These are phyloP conservation scores for Tachypleus tridentatus DNA, from an alignment of 1,140 invertebrate species.

Conservation along the genomic window DNA sequence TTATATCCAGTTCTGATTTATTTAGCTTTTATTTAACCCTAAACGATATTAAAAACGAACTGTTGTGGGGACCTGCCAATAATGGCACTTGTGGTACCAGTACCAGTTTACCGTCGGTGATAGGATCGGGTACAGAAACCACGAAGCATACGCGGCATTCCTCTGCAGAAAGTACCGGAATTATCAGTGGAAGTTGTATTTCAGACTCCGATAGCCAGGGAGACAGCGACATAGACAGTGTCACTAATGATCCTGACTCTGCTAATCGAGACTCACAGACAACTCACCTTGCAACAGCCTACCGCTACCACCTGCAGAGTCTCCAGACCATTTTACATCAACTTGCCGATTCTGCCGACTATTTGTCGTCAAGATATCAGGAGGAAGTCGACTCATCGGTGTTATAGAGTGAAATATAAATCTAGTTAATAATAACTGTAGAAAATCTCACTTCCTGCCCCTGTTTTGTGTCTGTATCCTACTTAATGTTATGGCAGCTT, in stretches of 20 bases:
- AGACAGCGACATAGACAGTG: constrained; percentile 24
- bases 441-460: constrained; percentile 9
- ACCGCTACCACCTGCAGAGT: constrained; percentile 58
- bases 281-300: constrained; percentile 43
- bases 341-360: constrained; percentile 66
- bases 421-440: too few relatives aligned
- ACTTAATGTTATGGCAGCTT: too few relatives aligned
- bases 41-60: constrained; percentile 65
- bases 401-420: too few relatives aligned
- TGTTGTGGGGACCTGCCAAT: constrained; percentile 53
- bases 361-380: constrained; percentile 71
- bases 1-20: constrained; percentile 47
- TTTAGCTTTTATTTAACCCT: constrained; percentile 70
- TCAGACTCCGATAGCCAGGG: constrained; percentile 22
- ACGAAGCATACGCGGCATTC: too few relatives aligned
- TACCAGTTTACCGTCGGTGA: constrained; percentile 6
- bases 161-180: constrained; percentile 18
- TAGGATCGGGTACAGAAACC: too few relatives aligned
- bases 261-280: constrained; percentile 29
- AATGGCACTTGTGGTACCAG: constrained; percentile 26
- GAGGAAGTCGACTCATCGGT: constrained; percentile 53
- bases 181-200: constrained; percentile 16
- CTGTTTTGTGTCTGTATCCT: background rate
- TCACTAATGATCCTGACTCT: constrained; percentile 13
- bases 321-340: constrained; percentile 63